These are phyloP conservation scores for Acyrthosiphon pisum DNA, from an alignment of 1,140 invertebrate species.

Conservation along the genomic window DNA sequence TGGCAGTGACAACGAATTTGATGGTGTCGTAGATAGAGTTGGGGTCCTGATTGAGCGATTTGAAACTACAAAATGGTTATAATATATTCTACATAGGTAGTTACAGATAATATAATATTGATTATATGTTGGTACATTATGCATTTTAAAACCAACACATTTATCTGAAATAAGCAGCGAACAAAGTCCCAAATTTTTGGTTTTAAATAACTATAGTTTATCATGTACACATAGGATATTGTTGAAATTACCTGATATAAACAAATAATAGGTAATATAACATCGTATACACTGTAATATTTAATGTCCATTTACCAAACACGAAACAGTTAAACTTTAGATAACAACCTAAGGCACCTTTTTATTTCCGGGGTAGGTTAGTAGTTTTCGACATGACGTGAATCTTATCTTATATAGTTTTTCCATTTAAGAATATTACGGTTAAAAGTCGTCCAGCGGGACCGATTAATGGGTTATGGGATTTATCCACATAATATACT, in stretches of 20 bases:
- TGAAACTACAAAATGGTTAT: not conserved
- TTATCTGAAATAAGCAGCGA: not conserved
- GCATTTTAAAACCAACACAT: not conserved
- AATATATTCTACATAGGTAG: not conserved
- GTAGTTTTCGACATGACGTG: not conserved
- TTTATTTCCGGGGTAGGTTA: not conserved
- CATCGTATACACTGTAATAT: not conserved
- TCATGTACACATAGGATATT: no score
- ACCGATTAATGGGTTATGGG: not conserved
- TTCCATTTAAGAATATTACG: not conserved
- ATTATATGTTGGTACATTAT: not conserved
- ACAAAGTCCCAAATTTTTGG: not conserved
- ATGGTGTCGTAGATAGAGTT: not conserved
- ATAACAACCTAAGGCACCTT: not conserved
- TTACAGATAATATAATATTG: not conserved
- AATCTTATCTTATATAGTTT: not conserved
- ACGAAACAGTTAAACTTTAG: not conserved
- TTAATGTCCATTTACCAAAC: not conserved
- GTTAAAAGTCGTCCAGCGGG: not conserved
- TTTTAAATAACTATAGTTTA: no score
- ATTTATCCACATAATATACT: not conserved
- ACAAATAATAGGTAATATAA: not conserved
- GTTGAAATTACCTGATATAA: not conserved
- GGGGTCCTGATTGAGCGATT: not conserved
- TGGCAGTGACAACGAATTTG: not conserved